A percentile compares a stretch with the other conserved stretches of the same genome.
These are phyloP conservation scores for Ametastegia equiseti DNA, from an alignment of 2,888 invertebrate species.

Conservation along the genomic window DNA sequence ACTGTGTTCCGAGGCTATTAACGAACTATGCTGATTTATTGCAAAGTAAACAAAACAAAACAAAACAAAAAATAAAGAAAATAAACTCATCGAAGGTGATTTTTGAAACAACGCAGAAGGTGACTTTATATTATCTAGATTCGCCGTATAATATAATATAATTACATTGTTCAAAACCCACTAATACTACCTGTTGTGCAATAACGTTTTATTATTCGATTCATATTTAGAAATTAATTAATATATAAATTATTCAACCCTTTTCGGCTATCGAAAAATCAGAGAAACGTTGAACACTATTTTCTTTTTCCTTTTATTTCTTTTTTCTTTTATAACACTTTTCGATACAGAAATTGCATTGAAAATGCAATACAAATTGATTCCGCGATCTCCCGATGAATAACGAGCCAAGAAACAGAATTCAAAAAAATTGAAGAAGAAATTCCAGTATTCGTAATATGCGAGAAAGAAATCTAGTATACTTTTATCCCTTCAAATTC, in stretches of 20 bases:
- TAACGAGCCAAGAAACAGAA: too few relatives aligned
- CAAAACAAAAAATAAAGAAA: not conserved
- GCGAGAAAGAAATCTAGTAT: too few relatives aligned
- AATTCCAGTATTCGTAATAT: too few relatives aligned
- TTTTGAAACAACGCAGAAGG: conserved; percentile 3
- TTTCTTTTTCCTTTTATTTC: conserved; percentile 5
- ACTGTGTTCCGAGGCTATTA: conserved; percentile 37
- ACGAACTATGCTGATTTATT: conserved; percentile 19
- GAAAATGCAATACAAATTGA: conserved; percentile 3
- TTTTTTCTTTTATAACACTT: conserved; percentile 5
- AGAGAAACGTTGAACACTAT: not conserved
- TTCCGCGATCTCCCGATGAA: too few relatives aligned
- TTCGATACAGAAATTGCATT: conserved; percentile 5
- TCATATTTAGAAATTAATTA: conserved; percentile 1
- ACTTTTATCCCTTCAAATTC: too few relatives aligned
- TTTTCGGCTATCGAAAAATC: not conserved
- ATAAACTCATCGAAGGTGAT: not conserved
- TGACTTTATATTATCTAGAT: conserved; percentile 6
- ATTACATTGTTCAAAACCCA: conserved; percentile 8
- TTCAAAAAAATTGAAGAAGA: too few relatives aligned
- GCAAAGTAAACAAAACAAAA: not conserved
- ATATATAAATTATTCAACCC: not conserved
- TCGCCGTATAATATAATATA: not conserved
- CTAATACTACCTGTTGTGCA: conserved; percentile 36
- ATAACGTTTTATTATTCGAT: conserved; percentile 27